Evolutionary conservation across 2,888 invertebrate genomes (phyloP).

Genomic region (Aphodius granarius): DNA sequence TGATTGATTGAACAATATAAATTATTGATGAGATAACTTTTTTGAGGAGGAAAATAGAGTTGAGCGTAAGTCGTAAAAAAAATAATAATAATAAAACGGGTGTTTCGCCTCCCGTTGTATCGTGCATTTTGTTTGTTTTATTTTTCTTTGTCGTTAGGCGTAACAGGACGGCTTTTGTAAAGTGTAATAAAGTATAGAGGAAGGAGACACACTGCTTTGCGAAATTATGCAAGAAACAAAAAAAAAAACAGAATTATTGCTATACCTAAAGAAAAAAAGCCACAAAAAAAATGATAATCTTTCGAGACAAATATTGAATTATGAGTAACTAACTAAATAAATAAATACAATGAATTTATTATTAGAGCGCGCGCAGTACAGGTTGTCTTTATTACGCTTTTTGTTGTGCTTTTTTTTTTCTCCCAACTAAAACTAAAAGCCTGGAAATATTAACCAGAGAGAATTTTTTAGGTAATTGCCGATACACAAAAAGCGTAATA

Average conservation of each 20-base stretch:
- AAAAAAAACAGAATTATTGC: conserved; percentile 36
- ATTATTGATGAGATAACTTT: conserved; percentile 37
- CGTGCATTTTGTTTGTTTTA: not conserved
- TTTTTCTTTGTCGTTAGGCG: conserved; percentile 12
- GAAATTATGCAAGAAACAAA: conserved; percentile 44
- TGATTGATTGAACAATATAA: conserved; percentile 40
- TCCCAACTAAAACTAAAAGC: too few relatives aligned
- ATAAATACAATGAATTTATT: conserved; percentile 55
- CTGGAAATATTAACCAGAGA: too few relatives aligned
- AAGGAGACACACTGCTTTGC: conserved; percentile 47
- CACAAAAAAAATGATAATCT: conserved; percentile 48
- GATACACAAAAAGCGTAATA: conserved; percentile 22
- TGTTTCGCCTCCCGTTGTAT: not conserved
- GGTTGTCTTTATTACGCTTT: conserved; percentile 29
- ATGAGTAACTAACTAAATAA: conserved; percentile 29
- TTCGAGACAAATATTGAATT: conserved; percentile 51
- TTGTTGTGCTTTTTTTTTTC: conserved; percentile 1
- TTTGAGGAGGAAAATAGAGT: conserved; percentile 28
- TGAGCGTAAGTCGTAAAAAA: conserved; percentile 35
- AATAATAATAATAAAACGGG: conserved; percentile 23
- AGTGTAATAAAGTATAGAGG: conserved; percentile 28
- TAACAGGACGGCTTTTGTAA: conserved; percentile 5
- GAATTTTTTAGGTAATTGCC: conserved; percentile 12
- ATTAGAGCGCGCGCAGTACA: conserved; percentile 46
- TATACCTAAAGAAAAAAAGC: conserved; percentile 32